Base-by-base conservation (phyloP, 2,113 vertebrate genomes). In the Oryzias melastigma region DNA sequence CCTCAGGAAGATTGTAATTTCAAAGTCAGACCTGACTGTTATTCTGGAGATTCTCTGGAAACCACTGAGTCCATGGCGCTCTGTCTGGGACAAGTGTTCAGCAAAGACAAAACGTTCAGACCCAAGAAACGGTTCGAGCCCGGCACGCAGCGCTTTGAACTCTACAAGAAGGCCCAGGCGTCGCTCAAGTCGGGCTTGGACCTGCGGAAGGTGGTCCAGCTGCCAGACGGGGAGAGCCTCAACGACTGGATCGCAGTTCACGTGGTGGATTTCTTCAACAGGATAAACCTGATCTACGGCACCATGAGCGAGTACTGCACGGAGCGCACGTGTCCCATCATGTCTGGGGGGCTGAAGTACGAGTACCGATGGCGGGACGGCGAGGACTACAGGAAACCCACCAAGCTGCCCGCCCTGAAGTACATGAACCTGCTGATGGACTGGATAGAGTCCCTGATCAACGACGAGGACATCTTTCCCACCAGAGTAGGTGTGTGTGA, bases 351-450 rank as follows among this genome's bases (percentile, higher is more conserved):
- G 2, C 93, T 94, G 58, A 94, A 92, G 54, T 98, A 98, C 0
- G 96, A 98, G 83, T 98, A 98, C 91, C 89, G 97, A 77, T 98
- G 96, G 97, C 95, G 97, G 88, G 96, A 98, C 0, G 95, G 97
- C 1, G 86, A 91, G 44, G 94, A 94, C 61, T 98, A 96, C 86
- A 94, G 94, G 88, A 94, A 90, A 68, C 97, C 97, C 0, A 97
- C 95, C 82, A 98, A 98, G 87, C 90, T 98, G 45, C 93, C 96
- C 0, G 97, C 97, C 0, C 94, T 96, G 0, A 93, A 92, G 82
- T 98, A 98, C 85, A 98, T 98, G 95, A 94, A 93, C 22, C 88
- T 96, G 86, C 87, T 98, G 76, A 98, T 98, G 95, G 95, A 98
- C 89, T 98, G 97, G 96, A 98, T 98, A 0, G 97, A 98, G 86